phyloP scores from a whole-genome alignment of 2,113 vertebrate genomes.

The Boulengeromyrus knoepffleri region DNA sequence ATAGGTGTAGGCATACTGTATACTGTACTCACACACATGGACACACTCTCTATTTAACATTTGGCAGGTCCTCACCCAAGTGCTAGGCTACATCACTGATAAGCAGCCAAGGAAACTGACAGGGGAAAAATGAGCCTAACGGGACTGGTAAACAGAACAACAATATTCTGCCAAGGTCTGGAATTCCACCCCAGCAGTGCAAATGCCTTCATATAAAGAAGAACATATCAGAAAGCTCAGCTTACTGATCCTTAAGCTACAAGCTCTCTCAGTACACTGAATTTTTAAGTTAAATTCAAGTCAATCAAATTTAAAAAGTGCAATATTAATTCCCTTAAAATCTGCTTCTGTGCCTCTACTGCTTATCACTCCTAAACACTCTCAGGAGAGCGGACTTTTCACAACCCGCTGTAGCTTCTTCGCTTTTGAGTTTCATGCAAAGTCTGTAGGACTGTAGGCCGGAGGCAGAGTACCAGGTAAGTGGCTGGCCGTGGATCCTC shows the following conservation, averaged over 20 bases:
- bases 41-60: neutral
- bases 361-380: neutral
- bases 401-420: neutral
- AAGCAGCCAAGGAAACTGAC: constrained; percentile 7
- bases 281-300: neutral
- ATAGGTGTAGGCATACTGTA: neutral
- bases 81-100: constrained; percentile 8
- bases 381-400: neutral
- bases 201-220: neutral
- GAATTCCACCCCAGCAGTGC: neutral
- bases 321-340: neutral
- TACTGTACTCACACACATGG: neutral
- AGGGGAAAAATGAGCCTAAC: constrained; percentile 24
- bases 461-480: neutral
- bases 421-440: neutral
- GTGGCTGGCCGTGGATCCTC: too few species aligned
- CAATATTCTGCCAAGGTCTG: neutral
- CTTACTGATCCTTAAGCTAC: neutral
- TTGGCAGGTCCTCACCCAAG: neutral
- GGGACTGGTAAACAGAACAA: neutral
- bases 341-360: neutral
- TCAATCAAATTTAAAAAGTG: neutral
- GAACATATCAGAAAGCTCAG: neutral
- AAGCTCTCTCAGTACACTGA: neutral
- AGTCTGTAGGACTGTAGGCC: neutral